phyloP scores from a whole-genome alignment of 2,113 vertebrate species.

The Mus musculus region GRCm39 chr1:165412501-165413000 shows the following conservation, averaged over 20 bases:
- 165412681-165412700: neutral
- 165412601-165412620: neutral
- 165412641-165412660: neutral
- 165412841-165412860: neutral
- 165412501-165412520: neutral
- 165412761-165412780: neutral
- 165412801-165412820: neutral
- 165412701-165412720: neutral
- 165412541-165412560: neutral
- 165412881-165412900: neutral
- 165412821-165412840: neutral
- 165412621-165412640: neutral
- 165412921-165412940: neutral
- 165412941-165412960: too few relatives aligned
- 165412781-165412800: neutral
- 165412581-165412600: neutral
- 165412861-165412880: neutral
- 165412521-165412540: neutral
- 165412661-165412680: neutral
- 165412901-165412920: neutral
- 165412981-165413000: neutral
- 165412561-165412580: accelerated
- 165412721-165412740: too few relatives aligned
- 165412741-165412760: neutral
- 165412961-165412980: neutral